These are phyloP conservation scores for Nycticebus coucang DNA, from an alignment of 2,113 vertebrate species.

Conservation along the genomic window DNA sequence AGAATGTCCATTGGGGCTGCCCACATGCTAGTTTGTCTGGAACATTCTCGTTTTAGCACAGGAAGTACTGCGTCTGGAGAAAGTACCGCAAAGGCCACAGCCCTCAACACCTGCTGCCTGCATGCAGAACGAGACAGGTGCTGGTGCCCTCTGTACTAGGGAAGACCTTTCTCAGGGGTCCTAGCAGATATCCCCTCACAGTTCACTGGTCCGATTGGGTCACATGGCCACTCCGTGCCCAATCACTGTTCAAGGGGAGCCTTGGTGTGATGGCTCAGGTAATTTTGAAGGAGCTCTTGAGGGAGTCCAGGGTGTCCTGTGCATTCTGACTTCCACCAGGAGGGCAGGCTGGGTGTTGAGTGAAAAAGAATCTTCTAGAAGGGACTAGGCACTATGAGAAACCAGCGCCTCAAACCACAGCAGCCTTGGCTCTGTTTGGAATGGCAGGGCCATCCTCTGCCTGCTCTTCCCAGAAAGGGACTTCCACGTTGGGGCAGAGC, in stretches of 20 bases:
- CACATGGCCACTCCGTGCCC: not conserved
- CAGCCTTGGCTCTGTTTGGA: not conserved
- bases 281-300: not conserved
- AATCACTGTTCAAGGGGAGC: not conserved
- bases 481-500: not conserved
- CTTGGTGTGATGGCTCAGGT: not conserved
- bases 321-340: not conserved
- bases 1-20: not conserved
- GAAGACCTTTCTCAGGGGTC: not conserved
- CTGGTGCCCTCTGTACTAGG: fast-evolving
- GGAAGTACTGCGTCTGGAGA: not conserved
- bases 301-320: not conserved
- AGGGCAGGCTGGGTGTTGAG: not conserved
- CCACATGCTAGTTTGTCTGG: not conserved
- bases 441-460: no score
- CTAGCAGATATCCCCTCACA: not conserved
- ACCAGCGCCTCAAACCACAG: no score
- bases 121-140: not conserved
- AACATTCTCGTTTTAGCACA: not conserved
- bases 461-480: not conserved
- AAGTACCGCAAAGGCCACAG: not conserved
- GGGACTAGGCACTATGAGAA: not conserved
- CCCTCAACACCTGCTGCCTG: not conserved
- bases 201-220: not conserved
- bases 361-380: not conserved